A percentile compares a stretch with the other conserved stretches of the same genome.
Conservation (phyloP, 2,797 vertebrate genomes). For the Crocidura indochinensis region DNA sequence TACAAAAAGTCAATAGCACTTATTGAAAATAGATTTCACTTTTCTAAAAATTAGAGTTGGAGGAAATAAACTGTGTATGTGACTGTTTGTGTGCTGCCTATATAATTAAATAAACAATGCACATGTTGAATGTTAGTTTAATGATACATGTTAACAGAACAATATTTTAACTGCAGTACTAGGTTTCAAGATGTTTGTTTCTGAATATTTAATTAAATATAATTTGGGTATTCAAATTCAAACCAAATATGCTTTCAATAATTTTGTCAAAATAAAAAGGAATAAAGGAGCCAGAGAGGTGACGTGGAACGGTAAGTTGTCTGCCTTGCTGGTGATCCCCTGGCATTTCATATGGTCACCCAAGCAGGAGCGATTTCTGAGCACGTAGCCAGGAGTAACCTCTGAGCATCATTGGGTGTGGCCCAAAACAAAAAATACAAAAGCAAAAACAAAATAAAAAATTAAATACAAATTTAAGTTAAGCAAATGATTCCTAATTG, state of each 20-base stretch:
- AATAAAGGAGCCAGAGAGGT: not conserved
- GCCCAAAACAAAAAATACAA: too few relatives aligned
- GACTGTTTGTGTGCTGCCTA: conserved; percentile 6
- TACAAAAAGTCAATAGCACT: conserved; percentile 62
- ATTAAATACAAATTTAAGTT: not conserved
- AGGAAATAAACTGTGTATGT: conserved; percentile 15
- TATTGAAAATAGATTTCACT: conserved; percentile 63
- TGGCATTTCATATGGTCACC: too few relatives aligned
- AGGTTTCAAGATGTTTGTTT: not conserved
- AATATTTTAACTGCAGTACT: too few relatives aligned
- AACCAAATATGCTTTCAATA: conserved; percentile 18
- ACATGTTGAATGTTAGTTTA: not conserved
- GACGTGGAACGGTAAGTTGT: too few relatives aligned
- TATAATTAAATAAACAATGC: not conserved
- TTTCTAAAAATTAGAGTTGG: conserved; percentile 30
- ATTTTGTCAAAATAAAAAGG: conserved; percentile 65
- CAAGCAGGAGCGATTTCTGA: too few relatives aligned
- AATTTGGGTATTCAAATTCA: conserved; percentile 52
- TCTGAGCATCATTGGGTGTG: too few relatives aligned
- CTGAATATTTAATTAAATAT: conserved; percentile 2
- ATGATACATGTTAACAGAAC: too few relatives aligned
- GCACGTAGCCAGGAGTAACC: too few relatives aligned
- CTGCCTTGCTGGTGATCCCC: too few relatives aligned
- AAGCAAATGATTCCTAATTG: conserved; percentile 30
- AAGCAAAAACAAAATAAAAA: not conserved